Evolutionary conservation across 2,888 invertebrate species (phyloP).

Genomic region (Synanthedon andrenaeformis): DNA sequence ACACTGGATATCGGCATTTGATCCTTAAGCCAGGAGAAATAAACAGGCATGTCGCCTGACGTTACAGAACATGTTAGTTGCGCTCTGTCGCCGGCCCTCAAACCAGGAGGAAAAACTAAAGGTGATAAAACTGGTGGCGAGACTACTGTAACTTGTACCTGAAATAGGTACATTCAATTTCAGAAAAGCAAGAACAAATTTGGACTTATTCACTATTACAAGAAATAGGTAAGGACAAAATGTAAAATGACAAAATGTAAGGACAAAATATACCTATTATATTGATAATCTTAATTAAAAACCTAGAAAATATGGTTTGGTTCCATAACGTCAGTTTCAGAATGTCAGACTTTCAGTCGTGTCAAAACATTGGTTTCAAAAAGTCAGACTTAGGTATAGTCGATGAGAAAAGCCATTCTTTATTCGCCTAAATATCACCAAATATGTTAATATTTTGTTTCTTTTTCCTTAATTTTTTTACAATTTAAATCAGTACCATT

Average conservation of each 20-base stretch:
- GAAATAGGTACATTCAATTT: conserved; percentile 1
- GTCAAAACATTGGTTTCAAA: too few relatives aligned
- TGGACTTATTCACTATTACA: not conserved
- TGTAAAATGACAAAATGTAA: not conserved
- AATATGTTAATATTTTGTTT: too few relatives aligned
- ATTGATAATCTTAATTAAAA: not conserved
- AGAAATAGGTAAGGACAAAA: not conserved
- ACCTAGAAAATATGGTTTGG: too few relatives aligned
- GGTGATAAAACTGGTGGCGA: conserved; percentile 87
- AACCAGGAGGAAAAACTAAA: conserved; percentile 83
- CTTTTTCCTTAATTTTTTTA: too few relatives aligned
- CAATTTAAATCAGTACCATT: too few relatives aligned
- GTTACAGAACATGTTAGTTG: conserved; percentile 88
- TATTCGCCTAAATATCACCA: too few relatives aligned
- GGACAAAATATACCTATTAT: not conserved
- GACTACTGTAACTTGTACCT: conserved; percentile 60
- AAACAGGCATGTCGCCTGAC: conserved; percentile 76
- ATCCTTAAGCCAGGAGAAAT: conserved; percentile 76
- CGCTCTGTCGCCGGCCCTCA: conserved; percentile 82
- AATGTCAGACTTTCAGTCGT: too few relatives aligned
- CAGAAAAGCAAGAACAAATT: conserved; percentile 1
- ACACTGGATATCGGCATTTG: conserved; percentile 72
- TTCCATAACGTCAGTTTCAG: too few relatives aligned
- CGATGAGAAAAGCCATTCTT: too few relatives aligned
- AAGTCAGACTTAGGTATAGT: too few relatives aligned